Evolutionary conservation across 2,888 invertebrate species (phyloP).

Genomic region (Cataglyphis rosenhaueri): DNA sequence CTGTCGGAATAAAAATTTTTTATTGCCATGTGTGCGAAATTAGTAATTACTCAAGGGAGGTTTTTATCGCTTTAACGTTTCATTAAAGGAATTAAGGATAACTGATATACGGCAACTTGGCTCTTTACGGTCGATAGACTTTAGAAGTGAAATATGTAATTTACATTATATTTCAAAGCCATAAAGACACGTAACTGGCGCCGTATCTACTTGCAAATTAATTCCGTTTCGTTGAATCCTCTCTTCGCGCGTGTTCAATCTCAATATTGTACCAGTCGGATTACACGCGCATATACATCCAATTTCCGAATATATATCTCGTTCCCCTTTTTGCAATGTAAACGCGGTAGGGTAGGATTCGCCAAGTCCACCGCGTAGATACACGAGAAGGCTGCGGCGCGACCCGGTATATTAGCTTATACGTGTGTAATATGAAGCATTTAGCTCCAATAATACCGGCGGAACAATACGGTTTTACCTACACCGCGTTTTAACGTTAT

Average conservation of each 20-base stretch:
- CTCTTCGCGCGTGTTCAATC: not conserved
- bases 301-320: not conserved
- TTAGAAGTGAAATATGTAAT: not conserved
- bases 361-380: constrained; percentile 32
- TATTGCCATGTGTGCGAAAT: not conserved
- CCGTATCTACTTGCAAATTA: constrained; percentile 21
- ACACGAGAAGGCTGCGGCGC: not conserved
- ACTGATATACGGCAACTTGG: not conserved
- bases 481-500: constrained; percentile 49
- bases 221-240: not conserved
- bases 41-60: not conserved
- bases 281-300: not conserved
- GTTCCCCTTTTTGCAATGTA: not conserved
- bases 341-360: constrained; percentile 3
- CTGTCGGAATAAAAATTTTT: not conserved
- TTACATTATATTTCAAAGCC: not conserved
- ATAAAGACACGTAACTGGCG: not conserved
- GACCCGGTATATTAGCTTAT: constrained; percentile 64
- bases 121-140: not conserved
- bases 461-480: constrained; percentile 70
- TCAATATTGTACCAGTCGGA: not conserved
- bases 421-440: constrained; percentile 71
- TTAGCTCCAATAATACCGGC: constrained; percentile 73
- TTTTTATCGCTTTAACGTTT: not conserved
- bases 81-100: not conserved